Base-by-base conservation (phyloP, 30 jellyfish, hydroid and myxozoan genomes). In the Pseudorhiza aurosa region DNA sequence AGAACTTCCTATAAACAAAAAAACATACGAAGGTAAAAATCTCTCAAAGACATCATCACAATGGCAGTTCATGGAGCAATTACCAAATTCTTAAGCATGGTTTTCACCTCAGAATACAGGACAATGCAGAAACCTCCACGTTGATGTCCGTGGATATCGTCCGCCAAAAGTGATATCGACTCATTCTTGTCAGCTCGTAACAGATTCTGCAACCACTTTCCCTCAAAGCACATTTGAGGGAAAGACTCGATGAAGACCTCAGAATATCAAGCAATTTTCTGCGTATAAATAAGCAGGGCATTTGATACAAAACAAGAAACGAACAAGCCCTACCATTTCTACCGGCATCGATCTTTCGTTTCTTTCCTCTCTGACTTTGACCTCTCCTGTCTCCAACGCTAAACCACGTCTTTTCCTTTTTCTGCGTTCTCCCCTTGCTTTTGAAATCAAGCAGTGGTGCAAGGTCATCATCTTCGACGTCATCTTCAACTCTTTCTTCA, bases 401-500 rank as follows among this genome's bases (percentile, higher is more conserved):
- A 69, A 80, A 80, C 95, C 95, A 84, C 27, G 15, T 75, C 28
- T 81, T 80, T 11, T 95, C 87, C 63, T 71, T 70, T 36, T 69
- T 80, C 64, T 67, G 85, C 64, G 78, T 85, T 36, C 73, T 65
- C 9, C 67, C 28, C 12, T 77, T 53, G 57, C 58, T 51, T 43
- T 91, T 91, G 40, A 62, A 75, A 33, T 71, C 81, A 78, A 77
- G 83, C 67, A 88, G 44, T 1, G 94, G 88, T 32, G 88, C 84
- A 7, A 68, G 82, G n/a, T 37, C 84, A 51, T 75, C 90, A 15
- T 46, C 91, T 30, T 75, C 96, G 5, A 46, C 42, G 21, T 44
- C 88, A 19, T 74, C 93, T 26, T 65, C 96, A n/a, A 28, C 87
- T 18, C 76, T 60, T 53, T 50, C 97, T 50, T 87, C 97, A 55